Base-by-base conservation (phyloP, 2,113 vertebrate species). In the Phocoena phocoena region DNA sequence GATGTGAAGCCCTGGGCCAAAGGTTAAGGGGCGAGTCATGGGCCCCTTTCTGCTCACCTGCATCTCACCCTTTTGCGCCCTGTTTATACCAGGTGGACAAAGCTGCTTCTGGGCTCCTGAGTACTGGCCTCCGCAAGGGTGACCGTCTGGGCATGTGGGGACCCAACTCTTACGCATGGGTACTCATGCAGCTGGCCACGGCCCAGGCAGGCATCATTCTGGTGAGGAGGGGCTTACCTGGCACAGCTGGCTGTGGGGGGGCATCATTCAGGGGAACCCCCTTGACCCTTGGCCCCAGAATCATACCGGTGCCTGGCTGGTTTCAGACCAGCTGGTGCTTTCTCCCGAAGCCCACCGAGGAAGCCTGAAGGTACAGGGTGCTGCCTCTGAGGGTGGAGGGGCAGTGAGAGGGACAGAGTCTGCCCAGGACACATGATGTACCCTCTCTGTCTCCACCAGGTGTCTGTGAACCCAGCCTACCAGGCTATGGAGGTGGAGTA, bases 91-190 rank as follows among this genome's bases (percentile, higher is more conserved):
- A 99, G 99, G 99, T 99, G 92, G 99, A 99, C 84, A 98, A 98
- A 88, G 98, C 99, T 47, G 99, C 99, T 38, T 98, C 99, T 17
- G 99, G 99, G 12, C 99, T 99, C 47, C 97, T 99, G 97, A 99
- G 99, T 1, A 89, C 99, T 0, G 99, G 99, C 1, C 98, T 99
- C 95, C 96, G 98, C 94, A 99, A 98, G 65, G 99, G 99, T 13
- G 99, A 99, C 96, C 97, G 99, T 0, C 98, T 99, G 0, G 99
- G 99, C 33, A 99, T 99, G 98, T 99, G 99, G 99, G 99, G 99
- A 5, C 99, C 99, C 63, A 99, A 99, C 96, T 99, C 94, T 2
- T 99, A 99, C 0, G 99, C 99, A 4, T 99, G 99, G 99, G 79
- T 99, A 71, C 98, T 99, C 83, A 98, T 99, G 88, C 99, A 99